Evolutionary conservation across 2,797 vertebrate genomes (phyloP).

Genomic region (Girardinus metallicus): DNA sequence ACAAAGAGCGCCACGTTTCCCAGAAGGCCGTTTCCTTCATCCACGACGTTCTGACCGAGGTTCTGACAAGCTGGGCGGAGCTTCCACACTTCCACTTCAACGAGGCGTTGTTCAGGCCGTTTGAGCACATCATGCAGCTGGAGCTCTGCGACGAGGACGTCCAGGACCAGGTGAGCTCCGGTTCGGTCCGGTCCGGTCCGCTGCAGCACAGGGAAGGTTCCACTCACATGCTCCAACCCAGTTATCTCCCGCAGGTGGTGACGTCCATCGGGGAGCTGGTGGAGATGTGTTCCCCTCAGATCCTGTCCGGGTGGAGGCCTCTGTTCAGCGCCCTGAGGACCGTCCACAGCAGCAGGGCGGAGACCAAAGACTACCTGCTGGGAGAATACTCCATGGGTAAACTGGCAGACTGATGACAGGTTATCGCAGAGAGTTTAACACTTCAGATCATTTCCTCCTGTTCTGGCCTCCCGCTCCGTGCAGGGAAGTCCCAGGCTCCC

Average conservation of each 20-base stretch:
- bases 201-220: not conserved
- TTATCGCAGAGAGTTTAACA: not conserved
- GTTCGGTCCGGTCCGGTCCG: too few species aligned
- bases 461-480: not conserved
- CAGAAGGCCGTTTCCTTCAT: constrained; percentile 98
- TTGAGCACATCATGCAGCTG: constrained; percentile 97
- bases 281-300: constrained; percentile 94
- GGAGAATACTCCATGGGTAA: constrained; percentile 94
- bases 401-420: not conserved
- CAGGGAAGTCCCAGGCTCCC: constrained; percentile 93
- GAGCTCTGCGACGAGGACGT: constrained; percentile 97
- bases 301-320: constrained; percentile 96
- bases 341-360: constrained; percentile 89
- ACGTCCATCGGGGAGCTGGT: constrained; percentile 97
- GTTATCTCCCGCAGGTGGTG: constrained; percentile 82
- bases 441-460: not conserved
- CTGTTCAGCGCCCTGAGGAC: constrained; percentile 96
- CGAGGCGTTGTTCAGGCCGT: constrained; percentile 93
- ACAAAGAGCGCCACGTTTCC: constrained; percentile 94
- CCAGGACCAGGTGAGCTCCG: constrained; percentile 90
- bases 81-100: constrained; percentile 94
- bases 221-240: not conserved
- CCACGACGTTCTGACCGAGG: constrained; percentile 94
- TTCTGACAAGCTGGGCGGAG: constrained; percentile 92
- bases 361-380: constrained; percentile 93